Evolutionary conservation across 2,113 vertebrate genomes (phyloP).

Genomic region (Channa argus): DNA sequence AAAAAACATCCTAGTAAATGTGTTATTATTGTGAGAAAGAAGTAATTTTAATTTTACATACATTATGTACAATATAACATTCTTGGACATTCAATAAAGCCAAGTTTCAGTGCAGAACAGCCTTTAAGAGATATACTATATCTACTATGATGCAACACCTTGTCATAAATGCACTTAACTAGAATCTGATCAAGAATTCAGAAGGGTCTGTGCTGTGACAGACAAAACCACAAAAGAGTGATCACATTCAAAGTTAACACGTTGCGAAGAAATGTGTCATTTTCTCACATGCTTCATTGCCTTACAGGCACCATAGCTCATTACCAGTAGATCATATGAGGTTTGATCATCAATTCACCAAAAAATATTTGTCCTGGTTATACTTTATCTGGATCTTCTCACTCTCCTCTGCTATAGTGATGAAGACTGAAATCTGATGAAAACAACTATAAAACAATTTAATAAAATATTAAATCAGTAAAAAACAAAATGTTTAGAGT

Average conservation of each 20-base stretch:
- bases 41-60: slow-evolving; percentile 65
- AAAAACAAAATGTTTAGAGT: no score
- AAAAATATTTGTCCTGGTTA: slow-evolving; percentile 1
- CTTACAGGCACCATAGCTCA: background rate
- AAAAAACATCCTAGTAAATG: background rate
- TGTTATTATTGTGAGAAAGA: slow-evolving; percentile 49
- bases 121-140: slow-evolving; percentile 55
- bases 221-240: slow-evolving; percentile 24
- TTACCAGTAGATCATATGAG: background rate
- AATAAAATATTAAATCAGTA: no score
- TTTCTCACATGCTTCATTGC: background rate
- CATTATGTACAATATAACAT: slow-evolving; percentile 68
- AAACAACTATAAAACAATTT: background rate
- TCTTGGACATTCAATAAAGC: slow-evolving; percentile 52
- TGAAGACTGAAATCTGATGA: background rate
- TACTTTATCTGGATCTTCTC: background rate
- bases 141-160: slow-evolving; percentile 44
- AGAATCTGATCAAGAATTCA: slow-evolving; percentile 11
- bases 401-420: background rate
- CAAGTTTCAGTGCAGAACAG: slow-evolving; percentile 61
- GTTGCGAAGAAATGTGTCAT: slow-evolving; percentile 25
- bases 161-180: slow-evolving; percentile 23
- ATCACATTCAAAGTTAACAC: slow-evolving; percentile 28
- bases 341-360: background rate
- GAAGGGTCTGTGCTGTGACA: slow-evolving; percentile 8